Evolutionary conservation across 2,797 vertebrate genomes (phyloP), one percentile per base, ranked within the genome.

Genomic region (Lithobates pipiens): DNA sequence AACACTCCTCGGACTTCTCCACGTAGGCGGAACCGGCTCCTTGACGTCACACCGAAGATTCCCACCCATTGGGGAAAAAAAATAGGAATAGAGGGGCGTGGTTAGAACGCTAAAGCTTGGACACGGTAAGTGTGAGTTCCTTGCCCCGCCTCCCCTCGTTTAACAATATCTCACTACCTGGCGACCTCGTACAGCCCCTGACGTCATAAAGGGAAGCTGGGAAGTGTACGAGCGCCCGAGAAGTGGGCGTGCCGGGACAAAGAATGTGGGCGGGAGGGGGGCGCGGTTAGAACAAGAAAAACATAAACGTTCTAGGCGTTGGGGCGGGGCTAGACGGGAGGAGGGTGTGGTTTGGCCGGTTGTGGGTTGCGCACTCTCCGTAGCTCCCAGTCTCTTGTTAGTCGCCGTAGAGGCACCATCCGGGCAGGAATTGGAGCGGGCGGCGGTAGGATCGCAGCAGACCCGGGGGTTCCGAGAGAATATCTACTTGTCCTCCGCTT

Each of bases 281-380:
- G 65, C 27, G 65, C 11, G 65, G 54, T 23, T 61, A 23, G 5
- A 5, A 5, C 21, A 61, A 36, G 21, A 23, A 61, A 61, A 61
- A 61, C 54, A 61, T 54, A 5, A 61, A 61, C 21, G 54, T 23
- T 61, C 3, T 21, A 9, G 54, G 54, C 21, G 18, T 21, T 6
- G 3, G 65, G 65, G 65, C 10, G 65, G n/a, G 65, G 25, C 65
- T 67, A 9, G 10, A 1, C 10, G 0, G 65, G 10, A 11, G 10
- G 65, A 7, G 44, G 83, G 83, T 46, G 83, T 78, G 83, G 68
- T 32, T 29, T 18, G 25, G 50, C 25, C 83, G 18, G 76, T 13
- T 76, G 34, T 50, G 76, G 25, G 76, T 77, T 78, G 83, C 83
- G 83, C 83, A 84, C 83, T 68, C 83, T 84, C 83, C n/a, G 3